Evolutionary conservation across 2,888 invertebrate genomes (phyloP).

Genomic region (Sabatieria punctata): DNA sequence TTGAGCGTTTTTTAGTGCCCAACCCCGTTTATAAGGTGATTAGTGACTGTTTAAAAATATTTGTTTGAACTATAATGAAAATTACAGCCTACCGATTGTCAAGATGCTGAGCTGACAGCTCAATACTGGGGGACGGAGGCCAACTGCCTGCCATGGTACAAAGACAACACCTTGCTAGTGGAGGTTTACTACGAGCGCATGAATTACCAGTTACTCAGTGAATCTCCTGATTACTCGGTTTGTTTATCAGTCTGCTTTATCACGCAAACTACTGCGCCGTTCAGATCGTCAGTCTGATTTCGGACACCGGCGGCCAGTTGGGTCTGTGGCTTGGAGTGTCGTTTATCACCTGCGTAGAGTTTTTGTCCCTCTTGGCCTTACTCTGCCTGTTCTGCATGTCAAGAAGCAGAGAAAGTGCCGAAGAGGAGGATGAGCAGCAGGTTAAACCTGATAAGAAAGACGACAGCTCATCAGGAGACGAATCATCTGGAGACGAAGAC

Average conservation of each 20-base stretch:
- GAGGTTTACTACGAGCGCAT: slow-evolving; percentile 33
- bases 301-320: slow-evolving; percentile 34
- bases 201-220: slow-evolving; percentile 27
- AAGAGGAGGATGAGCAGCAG: neutral
- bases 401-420: neutral
- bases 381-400: slow-evolving; percentile 1
- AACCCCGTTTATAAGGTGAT: no score
- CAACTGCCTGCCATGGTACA: slow-evolving; percentile 17
- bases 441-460: neutral
- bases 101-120: no score
- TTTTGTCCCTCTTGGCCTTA: slow-evolving; percentile 13
- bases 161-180: slow-evolving; percentile 29
- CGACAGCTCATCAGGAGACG: no score
- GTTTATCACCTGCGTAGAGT: slow-evolving; percentile 29
- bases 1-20: no score
- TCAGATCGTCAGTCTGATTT: slow-evolving; percentile 32
- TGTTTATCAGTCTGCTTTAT: neutral
- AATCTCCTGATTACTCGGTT: slow-evolving; percentile 21
- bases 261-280: neutral
- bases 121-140: no score
- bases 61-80: no score
- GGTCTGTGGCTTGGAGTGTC: no score
- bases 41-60: no score
- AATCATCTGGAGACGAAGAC: neutral
- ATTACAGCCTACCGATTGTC: no score